A percentile compares a stretch with the other conserved stretches of the same genome.
Conservation (phyloP, 53 echinoderm and acorn worm genomes). For the Mesocentrotus franciscanus region DNA sequence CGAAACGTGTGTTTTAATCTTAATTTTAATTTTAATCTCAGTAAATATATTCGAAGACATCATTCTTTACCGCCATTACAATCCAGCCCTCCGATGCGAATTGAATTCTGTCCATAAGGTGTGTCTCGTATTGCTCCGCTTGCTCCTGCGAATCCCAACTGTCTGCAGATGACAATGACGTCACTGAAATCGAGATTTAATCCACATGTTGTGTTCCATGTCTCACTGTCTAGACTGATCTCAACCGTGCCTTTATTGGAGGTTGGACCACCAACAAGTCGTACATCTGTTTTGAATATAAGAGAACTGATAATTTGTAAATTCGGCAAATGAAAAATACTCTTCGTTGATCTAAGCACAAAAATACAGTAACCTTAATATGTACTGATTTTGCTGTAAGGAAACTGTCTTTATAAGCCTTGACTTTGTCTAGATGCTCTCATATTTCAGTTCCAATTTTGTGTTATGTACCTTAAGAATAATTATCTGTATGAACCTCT, state of each 20-base stretch:
- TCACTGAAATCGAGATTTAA: background rate
- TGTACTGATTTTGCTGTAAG: too few relatives aligned
- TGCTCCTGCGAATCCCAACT: background rate
- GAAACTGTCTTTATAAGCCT: too few relatives aligned
- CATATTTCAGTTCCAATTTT: too few relatives aligned
- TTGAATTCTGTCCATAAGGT: background rate
- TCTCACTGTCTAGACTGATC: background rate
- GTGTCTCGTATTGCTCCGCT: background rate
- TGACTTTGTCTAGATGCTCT: too few relatives aligned
- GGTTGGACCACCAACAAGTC: too few relatives aligned
- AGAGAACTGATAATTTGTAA: background rate
- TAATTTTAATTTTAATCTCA: background rate
- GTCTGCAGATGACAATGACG: background rate
- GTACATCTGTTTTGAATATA: background rate
- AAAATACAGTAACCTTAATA: too few relatives aligned
- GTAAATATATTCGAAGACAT: background rate
- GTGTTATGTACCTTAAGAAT: too few relatives aligned
- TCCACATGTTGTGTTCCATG: conserved; percentile 36
- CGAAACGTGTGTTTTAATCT: too few relatives aligned
- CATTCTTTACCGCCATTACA: background rate
- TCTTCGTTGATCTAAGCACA: too few relatives aligned
- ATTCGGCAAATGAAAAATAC: background rate
- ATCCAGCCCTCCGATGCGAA: background rate
- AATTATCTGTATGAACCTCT: too few relatives aligned
- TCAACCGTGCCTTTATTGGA: background rate